Conservation (phyloP, 1,140 invertebrate species). For the Drosophila setifemur region DNA sequence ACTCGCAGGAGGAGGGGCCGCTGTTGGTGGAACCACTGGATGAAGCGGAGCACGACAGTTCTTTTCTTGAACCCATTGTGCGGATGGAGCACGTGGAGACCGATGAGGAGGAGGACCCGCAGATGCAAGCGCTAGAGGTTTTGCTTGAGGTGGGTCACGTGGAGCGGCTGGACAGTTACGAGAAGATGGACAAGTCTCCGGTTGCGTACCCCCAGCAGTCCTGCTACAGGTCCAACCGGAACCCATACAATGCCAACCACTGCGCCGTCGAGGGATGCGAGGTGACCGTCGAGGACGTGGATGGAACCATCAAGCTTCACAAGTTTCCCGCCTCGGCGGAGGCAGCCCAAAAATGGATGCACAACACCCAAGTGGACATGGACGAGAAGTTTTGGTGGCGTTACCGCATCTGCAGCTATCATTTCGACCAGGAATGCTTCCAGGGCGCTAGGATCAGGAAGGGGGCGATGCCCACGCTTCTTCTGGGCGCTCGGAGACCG, state of each 20-base stretch:
- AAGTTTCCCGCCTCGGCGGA: constrained; percentile 56
- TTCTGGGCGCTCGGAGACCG: constrained; percentile 43
- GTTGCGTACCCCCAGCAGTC: background rate
- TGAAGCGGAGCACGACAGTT: constrained; percentile 3
- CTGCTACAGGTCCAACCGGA: background rate
- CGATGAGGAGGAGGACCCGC: constrained; percentile 6
- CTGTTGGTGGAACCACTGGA: background rate
- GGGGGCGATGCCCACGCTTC: constrained; percentile 60
- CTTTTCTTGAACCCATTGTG: constrained; percentile 36
- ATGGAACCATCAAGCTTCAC: constrained; percentile 51
- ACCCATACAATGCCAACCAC: constrained; percentile 45
- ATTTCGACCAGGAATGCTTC: constrained; percentile 59
- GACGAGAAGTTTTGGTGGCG: constrained; percentile 59
- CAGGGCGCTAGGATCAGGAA: constrained; percentile 44
- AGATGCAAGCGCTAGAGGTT: constrained; percentile 44
- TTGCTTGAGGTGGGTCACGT: constrained; percentile 65
- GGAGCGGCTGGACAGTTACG: constrained; percentile 60
- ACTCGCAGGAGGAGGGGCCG: too few relatives aligned
- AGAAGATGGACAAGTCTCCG: constrained; percentile 43
- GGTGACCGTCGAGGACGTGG: constrained; percentile 37
- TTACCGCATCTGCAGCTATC: constrained; percentile 67
- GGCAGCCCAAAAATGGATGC: constrained; percentile 61
- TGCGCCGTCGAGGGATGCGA: constrained; percentile 60
- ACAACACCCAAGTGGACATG: constrained; percentile 64
- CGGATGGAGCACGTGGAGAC: constrained; percentile 34